Evolutionary conservation across 2,888 invertebrate genomes (phyloP).

Genomic region (Drosophila pegasa): DNA sequence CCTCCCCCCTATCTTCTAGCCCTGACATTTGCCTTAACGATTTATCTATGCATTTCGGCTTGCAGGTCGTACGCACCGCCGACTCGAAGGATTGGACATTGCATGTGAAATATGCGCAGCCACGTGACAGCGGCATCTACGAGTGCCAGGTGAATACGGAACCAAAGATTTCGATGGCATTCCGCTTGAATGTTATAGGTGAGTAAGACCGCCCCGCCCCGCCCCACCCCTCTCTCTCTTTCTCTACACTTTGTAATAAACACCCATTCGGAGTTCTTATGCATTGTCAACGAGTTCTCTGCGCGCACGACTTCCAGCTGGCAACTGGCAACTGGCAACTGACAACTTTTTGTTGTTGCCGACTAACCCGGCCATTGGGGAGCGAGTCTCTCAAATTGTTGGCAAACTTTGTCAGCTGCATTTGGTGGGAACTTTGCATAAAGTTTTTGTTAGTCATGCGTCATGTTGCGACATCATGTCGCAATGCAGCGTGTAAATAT

Average conservation of each 20-base stretch:
- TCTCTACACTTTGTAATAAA: slow-evolving; percentile 22
- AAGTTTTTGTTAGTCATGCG: slow-evolving; percentile 35
- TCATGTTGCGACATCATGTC: slow-evolving; percentile 27
- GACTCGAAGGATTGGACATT: slow-evolving; percentile 96
- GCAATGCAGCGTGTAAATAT: slow-evolving; percentile 20
- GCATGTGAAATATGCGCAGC: slow-evolving; percentile 94
- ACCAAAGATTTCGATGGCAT: slow-evolving; percentile 95
- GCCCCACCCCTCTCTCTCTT: background rate
- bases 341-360: slow-evolving; percentile 38
- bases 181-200: slow-evolving; percentile 94
- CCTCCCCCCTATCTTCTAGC: background rate
- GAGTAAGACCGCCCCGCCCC: slow-evolving; percentile 45
- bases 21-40: slow-evolving; percentile 26
- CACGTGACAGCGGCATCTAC: slow-evolving; percentile 91
- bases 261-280: slow-evolving; percentile 23
- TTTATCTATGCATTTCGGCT: slow-evolving; percentile 63
- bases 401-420: slow-evolving; percentile 51
- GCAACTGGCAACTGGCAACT: slow-evolving; percentile 14
- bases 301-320: slow-evolving; percentile 51
- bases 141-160: slow-evolving; percentile 90
- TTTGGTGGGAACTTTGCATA: slow-evolving; percentile 21
- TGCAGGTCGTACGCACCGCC: slow-evolving; percentile 86
- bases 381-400: slow-evolving; percentile 58
- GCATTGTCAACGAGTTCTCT: slow-evolving; percentile 63
- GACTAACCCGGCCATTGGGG: slow-evolving; percentile 1